Percentiles rank a stretch among this genome's conserved stretches.
These are phyloP conservation scores for silkworm (Bombyx mori) DNA, from an alignment of 1,140 invertebrate genomes.

Conservation along the genomic window DNA sequence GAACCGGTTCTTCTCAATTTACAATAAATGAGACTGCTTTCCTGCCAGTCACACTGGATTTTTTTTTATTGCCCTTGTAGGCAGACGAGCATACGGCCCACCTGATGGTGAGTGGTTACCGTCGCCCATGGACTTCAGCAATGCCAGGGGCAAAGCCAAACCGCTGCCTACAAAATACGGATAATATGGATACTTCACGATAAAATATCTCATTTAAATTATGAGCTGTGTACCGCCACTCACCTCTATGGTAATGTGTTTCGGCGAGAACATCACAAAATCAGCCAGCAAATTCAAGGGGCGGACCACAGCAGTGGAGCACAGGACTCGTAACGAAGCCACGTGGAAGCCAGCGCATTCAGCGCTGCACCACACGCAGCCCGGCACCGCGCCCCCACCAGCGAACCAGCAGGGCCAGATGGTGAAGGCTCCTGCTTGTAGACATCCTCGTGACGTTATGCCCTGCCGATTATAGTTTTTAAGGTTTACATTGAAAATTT, in stretches of 20 bases:
- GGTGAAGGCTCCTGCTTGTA: constrained; percentile 19
- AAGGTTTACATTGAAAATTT: too few species aligned
- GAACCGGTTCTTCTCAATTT: too few species aligned
- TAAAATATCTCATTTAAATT: too few species aligned
- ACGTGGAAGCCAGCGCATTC: constrained; percentile 19
- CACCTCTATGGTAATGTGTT: constrained; percentile 38
- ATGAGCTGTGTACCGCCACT: not conserved
- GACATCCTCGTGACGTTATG: constrained; percentile 5
- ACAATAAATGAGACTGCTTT: too few species aligned
- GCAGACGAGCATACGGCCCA: too few species aligned
- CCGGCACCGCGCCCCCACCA: constrained; percentile 26
- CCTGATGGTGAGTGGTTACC: too few species aligned
- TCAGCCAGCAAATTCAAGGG: constrained; percentile 38
- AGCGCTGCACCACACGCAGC: constrained; percentile 23
- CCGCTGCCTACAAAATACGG: too few species aligned
- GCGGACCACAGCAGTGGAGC: constrained; percentile 30
- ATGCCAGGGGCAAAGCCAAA: too few species aligned
- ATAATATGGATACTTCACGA: too few species aligned
- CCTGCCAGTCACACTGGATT: too few species aligned
- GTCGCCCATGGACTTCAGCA: too few species aligned
- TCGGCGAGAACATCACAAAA: constrained; percentile 23
- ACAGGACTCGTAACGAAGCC: constrained; percentile 23
- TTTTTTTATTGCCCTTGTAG: too few species aligned
- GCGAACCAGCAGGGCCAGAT: constrained; percentile 30
- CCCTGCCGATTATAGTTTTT: not conserved